Conservation (phyloP, 1,140 invertebrate species). For the Bombus haemorrhoidalis region DNA sequence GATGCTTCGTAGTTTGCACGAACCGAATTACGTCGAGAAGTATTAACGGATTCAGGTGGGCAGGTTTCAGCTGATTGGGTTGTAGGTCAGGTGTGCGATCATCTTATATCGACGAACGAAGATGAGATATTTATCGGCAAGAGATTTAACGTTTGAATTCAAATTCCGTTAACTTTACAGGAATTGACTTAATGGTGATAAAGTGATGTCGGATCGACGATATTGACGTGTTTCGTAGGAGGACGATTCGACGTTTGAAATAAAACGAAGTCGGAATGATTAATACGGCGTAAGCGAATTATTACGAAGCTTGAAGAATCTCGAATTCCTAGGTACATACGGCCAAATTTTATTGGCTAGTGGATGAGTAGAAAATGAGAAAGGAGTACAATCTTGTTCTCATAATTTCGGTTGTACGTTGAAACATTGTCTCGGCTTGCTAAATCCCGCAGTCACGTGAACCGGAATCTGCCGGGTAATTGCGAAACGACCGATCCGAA, state of each 20-base stretch:
- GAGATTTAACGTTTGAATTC: too few species aligned
- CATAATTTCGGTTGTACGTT: neutral
- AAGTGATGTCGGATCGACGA: too few species aligned
- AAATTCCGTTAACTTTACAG: too few species aligned
- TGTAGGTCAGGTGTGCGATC: neutral
- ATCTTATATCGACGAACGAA: neutral
- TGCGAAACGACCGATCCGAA: slow-evolving; percentile 2
- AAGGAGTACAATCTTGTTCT: neutral
- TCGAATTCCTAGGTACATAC: too few species aligned
- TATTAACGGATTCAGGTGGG: slow-evolving; percentile 1
- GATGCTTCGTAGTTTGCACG: neutral
- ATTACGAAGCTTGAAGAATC: too few species aligned
- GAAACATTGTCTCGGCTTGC: neutral
- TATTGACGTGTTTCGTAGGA: too few species aligned
- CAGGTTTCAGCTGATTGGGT: neutral
- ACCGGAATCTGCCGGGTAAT: neutral
- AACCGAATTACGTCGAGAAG: slow-evolving; percentile 2
- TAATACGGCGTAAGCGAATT: too few species aligned
- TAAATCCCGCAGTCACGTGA: neutral
- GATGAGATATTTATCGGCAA: neutral
- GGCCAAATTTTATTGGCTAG: neutral
- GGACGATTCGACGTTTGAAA: too few species aligned
- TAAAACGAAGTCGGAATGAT: too few species aligned
- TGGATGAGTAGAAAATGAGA: neutral
- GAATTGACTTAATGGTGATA: too few species aligned